Evolutionary conservation across 1,140 invertebrate genomes (phyloP), one percentile per base, ranked within the genome.

Genomic region (Musca domestica): DNA sequence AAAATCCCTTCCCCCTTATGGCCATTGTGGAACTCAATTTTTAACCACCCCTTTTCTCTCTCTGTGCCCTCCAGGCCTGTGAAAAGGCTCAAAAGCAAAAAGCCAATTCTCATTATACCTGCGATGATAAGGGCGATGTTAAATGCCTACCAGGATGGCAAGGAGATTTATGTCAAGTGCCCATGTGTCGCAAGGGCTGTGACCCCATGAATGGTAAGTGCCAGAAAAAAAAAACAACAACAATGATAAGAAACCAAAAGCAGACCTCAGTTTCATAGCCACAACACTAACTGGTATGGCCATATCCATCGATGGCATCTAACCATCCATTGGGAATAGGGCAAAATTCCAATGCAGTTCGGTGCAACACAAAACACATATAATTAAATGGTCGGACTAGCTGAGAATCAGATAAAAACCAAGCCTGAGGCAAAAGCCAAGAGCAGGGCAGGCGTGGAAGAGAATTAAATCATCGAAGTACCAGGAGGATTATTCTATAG

Each of bases 61-160:
- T 30, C 48, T 65, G 54, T 27, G 7, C 19, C 15, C 19, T 58
- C 52, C 83, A 93, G 87, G 92, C 91, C 54, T 93, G 91, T 78
- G 91, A 92, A 82, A 86, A 92, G 71, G 90, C 92, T 15, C 89
- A 93, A 0, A 88, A 92, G 9, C 90, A 96, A 79, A 95, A 95
- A 78, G 89, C 90, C 71, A 91, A 95, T 79, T 95, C 94, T 61
- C 95, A 98, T 83, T 98, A 96, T 82, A 87, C 89, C 10, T 98
- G 96, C 81, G 90, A 93, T 75, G 92, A 94, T 68, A 90, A 92
- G 74, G 96, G 96, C 1, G 93, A 96, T 80, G 91, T 95, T 54
- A 91, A 94, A 78, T 98, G 96, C 78, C 83, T 95, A 46, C 88
- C 91, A 76, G 86, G 91, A 49, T 98, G 96, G 96, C 93, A 91